Conservation (phyloP, 2,888 invertebrate species). For the Platerodrilus igneus region DNA sequence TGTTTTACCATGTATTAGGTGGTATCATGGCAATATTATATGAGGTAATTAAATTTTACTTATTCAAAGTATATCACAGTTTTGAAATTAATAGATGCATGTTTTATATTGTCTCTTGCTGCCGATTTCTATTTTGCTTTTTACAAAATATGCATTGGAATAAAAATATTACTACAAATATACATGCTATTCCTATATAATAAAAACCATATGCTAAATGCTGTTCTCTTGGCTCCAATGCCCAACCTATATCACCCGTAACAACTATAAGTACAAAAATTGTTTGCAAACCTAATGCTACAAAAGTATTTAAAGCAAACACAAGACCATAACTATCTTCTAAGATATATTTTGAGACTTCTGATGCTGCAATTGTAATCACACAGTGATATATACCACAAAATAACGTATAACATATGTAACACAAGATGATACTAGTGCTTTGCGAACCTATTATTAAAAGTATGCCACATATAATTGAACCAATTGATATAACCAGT, state of each 20-base stretch:
- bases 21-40: no score
- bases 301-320: constrained; percentile 83
- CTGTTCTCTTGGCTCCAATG: constrained; percentile 54
- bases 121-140: no score
- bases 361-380: constrained; percentile 77
- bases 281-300: constrained; percentile 74
- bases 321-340: constrained; percentile 85
- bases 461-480: constrained; percentile 54
- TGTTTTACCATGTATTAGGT: no score
- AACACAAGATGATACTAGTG: constrained; percentile 56
- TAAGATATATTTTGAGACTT: constrained; percentile 75
- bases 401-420: constrained; percentile 68
- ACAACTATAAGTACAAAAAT: constrained; percentile 66
- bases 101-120: no score
- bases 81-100: no score
- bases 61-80: no score
- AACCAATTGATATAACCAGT: constrained; percentile 48
- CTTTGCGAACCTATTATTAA: constrained; percentile 47
- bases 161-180: constrained; percentile 52
- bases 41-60: no score
- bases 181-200: constrained; percentile 56
- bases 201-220: constrained; percentile 68
- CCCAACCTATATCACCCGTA: constrained; percentile 44
- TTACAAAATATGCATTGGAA: no score
- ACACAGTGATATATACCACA: constrained; percentile 74